These are phyloP conservation scores for Sylvia borin DNA, from an alignment of 2,797 vertebrate species.

Conservation along the genomic window DNA sequence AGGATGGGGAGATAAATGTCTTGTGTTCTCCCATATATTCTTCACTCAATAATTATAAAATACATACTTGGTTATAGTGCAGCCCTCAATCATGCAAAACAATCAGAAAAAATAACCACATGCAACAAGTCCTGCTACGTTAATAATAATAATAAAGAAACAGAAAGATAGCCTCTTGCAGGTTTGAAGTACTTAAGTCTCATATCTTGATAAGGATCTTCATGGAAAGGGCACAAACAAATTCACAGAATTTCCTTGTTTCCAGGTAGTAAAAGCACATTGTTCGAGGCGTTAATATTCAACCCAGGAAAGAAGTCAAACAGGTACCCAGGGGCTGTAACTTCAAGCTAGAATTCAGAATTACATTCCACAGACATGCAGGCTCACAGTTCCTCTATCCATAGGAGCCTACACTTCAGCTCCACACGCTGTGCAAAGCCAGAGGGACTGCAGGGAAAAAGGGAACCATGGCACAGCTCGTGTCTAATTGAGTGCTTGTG, in stretches of 20 bases:
- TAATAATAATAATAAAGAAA: not conserved
- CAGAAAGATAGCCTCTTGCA: not conserved
- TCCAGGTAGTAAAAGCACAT: not conserved
- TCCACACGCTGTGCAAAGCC: not conserved
- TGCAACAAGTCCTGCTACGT: not conserved
- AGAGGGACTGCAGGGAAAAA: not conserved
- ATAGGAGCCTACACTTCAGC: not conserved
- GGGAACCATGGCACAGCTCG: not conserved
- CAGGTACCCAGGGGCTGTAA: not conserved
- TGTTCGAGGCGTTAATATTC: not conserved
- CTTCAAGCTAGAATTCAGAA: not conserved
- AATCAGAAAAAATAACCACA: not conserved
- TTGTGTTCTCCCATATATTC: not conserved
- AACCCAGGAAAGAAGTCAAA: not conserved
- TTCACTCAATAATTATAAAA: not conserved
- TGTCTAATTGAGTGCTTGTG: not conserved
- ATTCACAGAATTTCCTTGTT: not conserved
- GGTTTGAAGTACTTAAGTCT: not conserved
- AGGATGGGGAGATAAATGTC: not conserved
- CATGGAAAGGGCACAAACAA: not conserved
- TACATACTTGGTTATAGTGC: not conserved
- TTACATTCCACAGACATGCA: not conserved
- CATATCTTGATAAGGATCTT: not conserved
- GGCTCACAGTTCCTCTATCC: not conserved
- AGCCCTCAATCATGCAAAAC: not conserved